Evolutionary conservation across 64 coral and sea anemone genomes (phyloP), one percentile per base, ranked within the genome.

Genomic region (Trachythela sp.): DNA sequence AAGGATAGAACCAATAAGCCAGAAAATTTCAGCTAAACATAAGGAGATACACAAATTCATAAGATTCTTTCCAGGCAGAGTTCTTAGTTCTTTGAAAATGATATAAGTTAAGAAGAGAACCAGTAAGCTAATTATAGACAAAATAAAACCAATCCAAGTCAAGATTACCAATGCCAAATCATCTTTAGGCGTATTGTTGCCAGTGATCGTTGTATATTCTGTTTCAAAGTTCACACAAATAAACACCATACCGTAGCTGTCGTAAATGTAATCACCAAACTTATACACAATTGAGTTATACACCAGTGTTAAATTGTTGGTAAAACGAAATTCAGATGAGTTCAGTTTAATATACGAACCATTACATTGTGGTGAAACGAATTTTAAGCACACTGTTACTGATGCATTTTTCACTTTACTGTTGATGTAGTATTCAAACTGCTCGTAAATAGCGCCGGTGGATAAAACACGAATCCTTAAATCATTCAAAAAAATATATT

Each of bases 41-140:
- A 94, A 87, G 13, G 95, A 85, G 26, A 94, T n/a, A 52, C 85
- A 88, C 32, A 98, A 89, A 75, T 88, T 98, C 88, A 98, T 94
- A 34, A 98, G 54, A 37, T 98, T 98, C 36, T 94, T 94, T 18
- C 95, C 95, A 37, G 95, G 95, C 39, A 95, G 84, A 20, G 40
- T 86, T 54, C 93, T 88, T 26, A 98, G 93, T 35, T 98, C 93
- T 80, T 30, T 38, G 54, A 86, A 85, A 32, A 93, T 75, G 45
- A 84, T 36, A 9, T 91, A 91, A 24, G 77, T 90, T 9, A 85
- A 32, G 9, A 93, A 38, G 3, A 77, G 71, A 35, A 18, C 71
- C 29, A 77, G 32, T 9, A 77, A 38, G 26, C 30, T 7, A 77
- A 77, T 13, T 27, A 77, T 77, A 18, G 71, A 77, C 13, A 77